Evolutionary conservation across 1,140 invertebrate species (phyloP).

Genomic region (Conopomorpha cramerella): DNA sequence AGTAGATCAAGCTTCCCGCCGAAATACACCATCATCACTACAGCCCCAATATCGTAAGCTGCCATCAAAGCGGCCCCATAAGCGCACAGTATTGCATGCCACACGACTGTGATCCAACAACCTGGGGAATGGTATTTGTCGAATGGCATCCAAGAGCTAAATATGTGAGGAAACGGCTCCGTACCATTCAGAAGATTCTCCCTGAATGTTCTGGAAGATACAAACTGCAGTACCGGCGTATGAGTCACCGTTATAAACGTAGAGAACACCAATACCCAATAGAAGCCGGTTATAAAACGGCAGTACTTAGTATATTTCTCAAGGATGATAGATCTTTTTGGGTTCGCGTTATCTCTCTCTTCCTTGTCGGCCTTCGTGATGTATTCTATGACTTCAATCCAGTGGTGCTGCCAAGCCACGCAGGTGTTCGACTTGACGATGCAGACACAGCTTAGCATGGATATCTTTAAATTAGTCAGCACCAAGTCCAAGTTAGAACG

Average conservation of each 20-base stretch:
- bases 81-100: slow-evolving; percentile 17
- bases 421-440: slow-evolving; percentile 29
- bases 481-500: slow-evolving; percentile 29
- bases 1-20: slow-evolving; percentile 13
- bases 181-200: slow-evolving; percentile 14
- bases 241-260: slow-evolving; percentile 15
- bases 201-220: slow-evolving; percentile 11
- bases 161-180: slow-evolving; percentile 23
- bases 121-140: slow-evolving; percentile 23
- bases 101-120: slow-evolving; percentile 11
- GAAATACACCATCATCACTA: slow-evolving; percentile 7
- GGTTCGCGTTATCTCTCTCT: slow-evolving; percentile 21
- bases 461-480: slow-evolving; percentile 35
- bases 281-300: slow-evolving; percentile 13
- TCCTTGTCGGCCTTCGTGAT: slow-evolving; percentile 32
- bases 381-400: slow-evolving; percentile 31
- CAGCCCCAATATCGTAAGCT: slow-evolving; percentile 22
- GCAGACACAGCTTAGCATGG: slow-evolving; percentile 40
- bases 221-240: slow-evolving; percentile 22
- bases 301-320: slow-evolving; percentile 17
- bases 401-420: slow-evolving; percentile 27
- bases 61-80: slow-evolving; percentile 20
- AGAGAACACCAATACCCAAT: slow-evolving; percentile 18
- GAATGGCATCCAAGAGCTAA: slow-evolving; percentile 36
- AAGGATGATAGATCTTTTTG: slow-evolving; percentile 15